Evolutionary conservation across 1,140 invertebrate genomes (phyloP).

Genomic region (Andricus grossulariae): DNA sequence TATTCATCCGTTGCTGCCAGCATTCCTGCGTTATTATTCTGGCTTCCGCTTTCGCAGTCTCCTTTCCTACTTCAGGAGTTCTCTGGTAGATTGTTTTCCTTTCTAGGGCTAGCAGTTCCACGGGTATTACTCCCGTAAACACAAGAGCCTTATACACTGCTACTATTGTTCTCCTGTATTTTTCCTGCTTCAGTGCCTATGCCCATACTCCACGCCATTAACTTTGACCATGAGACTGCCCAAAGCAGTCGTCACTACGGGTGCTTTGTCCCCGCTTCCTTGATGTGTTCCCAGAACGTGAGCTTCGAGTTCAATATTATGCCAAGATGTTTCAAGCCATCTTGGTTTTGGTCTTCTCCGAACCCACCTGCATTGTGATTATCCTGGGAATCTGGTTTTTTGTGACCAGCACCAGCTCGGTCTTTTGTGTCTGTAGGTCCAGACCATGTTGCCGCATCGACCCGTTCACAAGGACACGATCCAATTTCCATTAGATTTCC

Average conservation of each 20-base stretch:
- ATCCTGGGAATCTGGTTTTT: conserved; percentile 52
- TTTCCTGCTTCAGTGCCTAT: not conserved
- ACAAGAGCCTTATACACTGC: not conserved
- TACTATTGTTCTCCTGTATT: not conserved
- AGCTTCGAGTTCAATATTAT: conserved; percentile 43
- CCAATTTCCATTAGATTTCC: too few relatives aligned
- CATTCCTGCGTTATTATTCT: too few relatives aligned
- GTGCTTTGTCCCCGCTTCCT: conserved; percentile 35
- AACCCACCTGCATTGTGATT: not conserved
- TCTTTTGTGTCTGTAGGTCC: too few relatives aligned
- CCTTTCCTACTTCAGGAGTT: too few relatives aligned
- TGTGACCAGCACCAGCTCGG: too few relatives aligned
- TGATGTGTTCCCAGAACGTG: conserved; percentile 42
- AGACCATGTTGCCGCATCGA: too few relatives aligned
- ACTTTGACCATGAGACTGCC: conserved; percentile 40
- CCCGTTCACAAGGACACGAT: too few relatives aligned
- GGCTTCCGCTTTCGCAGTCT: too few relatives aligned
- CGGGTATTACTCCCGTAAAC: not conserved
- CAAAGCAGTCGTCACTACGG: conserved; percentile 37
- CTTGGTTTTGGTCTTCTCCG: conserved; percentile 29
- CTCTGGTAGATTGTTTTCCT: too few relatives aligned
- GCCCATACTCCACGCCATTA: conserved; percentile 25
- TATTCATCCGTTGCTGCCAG: too few relatives aligned
- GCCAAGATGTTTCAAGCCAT: conserved; percentile 49
- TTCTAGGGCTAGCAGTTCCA: not conserved